Percentiles rank a stretch among this genome's conserved stretches.
Evolutionary conservation across 2,888 invertebrate species (phyloP).

Genomic region (Philereme transversata): DNA sequence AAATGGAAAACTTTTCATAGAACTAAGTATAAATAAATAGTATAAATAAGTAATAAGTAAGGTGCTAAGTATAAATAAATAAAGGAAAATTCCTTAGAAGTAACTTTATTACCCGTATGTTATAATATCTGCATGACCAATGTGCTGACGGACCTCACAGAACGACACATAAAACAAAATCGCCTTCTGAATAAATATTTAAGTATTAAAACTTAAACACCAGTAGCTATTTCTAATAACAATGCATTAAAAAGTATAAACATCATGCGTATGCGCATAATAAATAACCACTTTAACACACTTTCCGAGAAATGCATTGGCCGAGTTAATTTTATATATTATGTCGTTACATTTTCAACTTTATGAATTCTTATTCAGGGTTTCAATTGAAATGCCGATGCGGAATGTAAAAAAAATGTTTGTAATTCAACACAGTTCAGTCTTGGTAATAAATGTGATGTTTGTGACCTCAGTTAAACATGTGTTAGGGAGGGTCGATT

Average conservation of each 20-base stretch:
- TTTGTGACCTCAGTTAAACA: constrained; percentile 38
- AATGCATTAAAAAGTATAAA: constrained; percentile 63
- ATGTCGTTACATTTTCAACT: constrained; percentile 19
- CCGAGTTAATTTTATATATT: constrained; percentile 40
- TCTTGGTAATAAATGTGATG: constrained; percentile 47
- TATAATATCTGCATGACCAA: constrained; percentile 6
- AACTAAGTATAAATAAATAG: no score
- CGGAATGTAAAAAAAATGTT: constrained; percentile 31
- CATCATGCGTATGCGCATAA: constrained; percentile 54
- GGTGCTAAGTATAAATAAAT: neutral
- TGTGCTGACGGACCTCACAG: constrained; percentile 53
- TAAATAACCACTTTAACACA: constrained; percentile 58
- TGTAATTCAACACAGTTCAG: constrained; percentile 40
- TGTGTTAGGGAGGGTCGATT: constrained; percentile 38
- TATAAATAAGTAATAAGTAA: no score
- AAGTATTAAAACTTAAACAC: constrained; percentile 58
- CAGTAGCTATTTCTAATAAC: constrained; percentile 62
- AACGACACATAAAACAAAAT: constrained; percentile 53
- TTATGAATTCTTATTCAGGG: constrained; percentile 13
- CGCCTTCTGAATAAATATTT: constrained; percentile 59
- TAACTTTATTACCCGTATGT: neutral
- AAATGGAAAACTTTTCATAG: no score
- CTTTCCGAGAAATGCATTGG: constrained; percentile 55
- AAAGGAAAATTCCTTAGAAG: neutral
- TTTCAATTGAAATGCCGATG: neutral